Evolutionary conservation across 1,140 invertebrate species (phyloP), one percentile per base, ranked within the genome.

Genomic region (Panagrolaimus sp.): DNA sequence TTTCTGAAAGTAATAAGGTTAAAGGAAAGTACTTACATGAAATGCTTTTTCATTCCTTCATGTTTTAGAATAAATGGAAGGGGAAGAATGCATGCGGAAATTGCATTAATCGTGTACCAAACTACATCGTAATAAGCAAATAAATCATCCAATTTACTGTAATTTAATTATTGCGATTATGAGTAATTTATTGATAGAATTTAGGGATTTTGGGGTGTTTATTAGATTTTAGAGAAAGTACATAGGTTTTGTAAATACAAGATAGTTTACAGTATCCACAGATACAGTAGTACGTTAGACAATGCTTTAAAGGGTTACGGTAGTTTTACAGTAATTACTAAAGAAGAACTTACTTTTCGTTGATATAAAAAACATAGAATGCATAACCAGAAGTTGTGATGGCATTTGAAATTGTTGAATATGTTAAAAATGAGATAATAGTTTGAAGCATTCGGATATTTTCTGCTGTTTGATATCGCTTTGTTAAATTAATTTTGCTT

Each of bases 291-390:
- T n/a, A n/a, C n/a, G n/a, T n/a, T n/a, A n/a, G n/a, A n/a, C n/a
- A n/a, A n/a, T n/a, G n/a, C n/a, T n/a, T n/a, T n/a, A n/a, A n/a
- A 28, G 21, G 21, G 21, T 21, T 28, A 58, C 21, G 52, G 52
- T 28, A 58, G 12, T 21, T 58, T 8, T 21, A 26, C 15, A 26
- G 1, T 6, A 21, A 55, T 9, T 9, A 1, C 17, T 12, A 14
- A 26, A 58, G 17, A 26, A n/a, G n/a, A 21, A 58, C 52, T 58
- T 58, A 58, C 52, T 12, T 21, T 58, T 58, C 52, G 17, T 58
- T 58, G 17, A 58, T 58, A 21, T 58, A 58, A 21, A 58, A 58
- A 21, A 58, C 52, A 58, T 26, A 58, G 28, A 21, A 58, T 1
- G 52, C 52, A 58, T 58, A 58, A 10, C 14, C 15, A 28, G 15